Percentiles rank a stretch among this genome's conserved stretches.
Conservation (phyloP, 2,797 vertebrate species). For the Aeoliscus strigatus region DNA sequence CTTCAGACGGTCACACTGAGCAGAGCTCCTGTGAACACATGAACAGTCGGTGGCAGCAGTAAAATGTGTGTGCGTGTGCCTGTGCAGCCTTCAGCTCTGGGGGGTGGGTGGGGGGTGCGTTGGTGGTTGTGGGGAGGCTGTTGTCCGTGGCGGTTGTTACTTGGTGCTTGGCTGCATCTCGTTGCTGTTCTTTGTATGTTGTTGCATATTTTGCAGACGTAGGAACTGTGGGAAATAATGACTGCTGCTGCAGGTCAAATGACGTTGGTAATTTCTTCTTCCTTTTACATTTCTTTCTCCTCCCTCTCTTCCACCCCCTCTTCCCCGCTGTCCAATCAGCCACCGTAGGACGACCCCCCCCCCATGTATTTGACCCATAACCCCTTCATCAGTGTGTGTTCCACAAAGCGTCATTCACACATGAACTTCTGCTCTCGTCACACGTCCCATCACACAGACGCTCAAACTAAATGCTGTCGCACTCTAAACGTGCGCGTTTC, state of each 20-base stretch:
- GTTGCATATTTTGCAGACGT: constrained; percentile 99
- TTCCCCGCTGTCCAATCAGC: constrained; percentile 35
- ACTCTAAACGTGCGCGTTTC: too few species aligned
- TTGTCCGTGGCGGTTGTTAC: constrained; percentile 53
- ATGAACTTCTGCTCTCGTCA: constrained; percentile 13
- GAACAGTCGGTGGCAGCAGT: too few species aligned
- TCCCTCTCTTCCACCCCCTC: constrained; percentile 67
- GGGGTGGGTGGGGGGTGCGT: constrained; percentile 29
- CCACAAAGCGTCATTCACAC: constrained; percentile 26
- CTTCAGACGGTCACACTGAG: too few species aligned
- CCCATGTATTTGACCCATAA: constrained; percentile 62
- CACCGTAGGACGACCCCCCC: constrained; percentile 54
- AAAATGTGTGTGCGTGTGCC: too few species aligned
- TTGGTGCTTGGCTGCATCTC: constrained; percentile 73
- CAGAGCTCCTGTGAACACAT: too few species aligned
- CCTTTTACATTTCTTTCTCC: constrained; percentile 92
- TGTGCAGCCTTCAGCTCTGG: constrained; percentile 32
- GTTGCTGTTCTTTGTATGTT: constrained; percentile 84
- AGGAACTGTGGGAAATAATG: constrained; percentile 99
- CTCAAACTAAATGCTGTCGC: too few species aligned
- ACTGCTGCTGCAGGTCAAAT: constrained; percentile 98
- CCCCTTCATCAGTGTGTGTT: constrained; percentile 74
- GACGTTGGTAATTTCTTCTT: constrained; percentile 98
- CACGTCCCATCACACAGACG: too few species aligned
- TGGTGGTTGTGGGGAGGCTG: constrained; percentile 37